Percentiles rank a stretch among this genome's conserved stretches.
Conservation (phyloP, 2,888 invertebrate genomes). For the Schizotus pectinicornis region DNA sequence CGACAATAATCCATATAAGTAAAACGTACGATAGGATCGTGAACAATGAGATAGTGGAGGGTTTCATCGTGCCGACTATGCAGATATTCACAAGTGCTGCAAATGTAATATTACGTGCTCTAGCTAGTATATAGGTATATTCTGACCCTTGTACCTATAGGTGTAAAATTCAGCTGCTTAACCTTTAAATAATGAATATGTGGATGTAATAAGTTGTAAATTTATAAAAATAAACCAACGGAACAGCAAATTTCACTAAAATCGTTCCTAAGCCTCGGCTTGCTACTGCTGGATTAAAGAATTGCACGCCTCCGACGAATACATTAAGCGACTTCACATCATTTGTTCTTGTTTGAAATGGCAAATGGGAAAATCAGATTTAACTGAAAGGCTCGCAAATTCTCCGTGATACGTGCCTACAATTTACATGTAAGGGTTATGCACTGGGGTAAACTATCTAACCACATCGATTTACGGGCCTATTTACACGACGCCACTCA, state of each 20-base stretch:
- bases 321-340: background rate
- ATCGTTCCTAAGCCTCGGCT: background rate
- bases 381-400: background rate
- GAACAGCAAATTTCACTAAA: background rate
- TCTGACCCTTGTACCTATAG: no score
- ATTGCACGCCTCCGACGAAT: background rate
- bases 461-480: constrained; percentile 34
- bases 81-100: constrained; percentile 4
- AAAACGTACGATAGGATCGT: constrained; percentile 29
- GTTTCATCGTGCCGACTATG: constrained; percentile 22
- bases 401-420: constrained; percentile 11
- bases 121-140: no score
- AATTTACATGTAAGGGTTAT: constrained; percentile 28
- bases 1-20: constrained; percentile 30
- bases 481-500: constrained; percentile 28
- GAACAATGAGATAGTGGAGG: constrained; percentile 23
- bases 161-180: constrained; percentile 3
- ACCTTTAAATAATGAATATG: constrained; percentile 6
- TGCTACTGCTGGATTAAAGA: background rate
- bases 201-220: background rate
- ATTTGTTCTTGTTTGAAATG: no score
- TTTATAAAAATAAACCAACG: background rate
- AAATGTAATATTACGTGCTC: constrained; percentile 17
- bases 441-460: constrained; percentile 28
- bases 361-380: no score